phyloP scores from a whole-genome alignment of 2,113 vertebrate species.

The Coryphaenoides rupestris region DNA sequence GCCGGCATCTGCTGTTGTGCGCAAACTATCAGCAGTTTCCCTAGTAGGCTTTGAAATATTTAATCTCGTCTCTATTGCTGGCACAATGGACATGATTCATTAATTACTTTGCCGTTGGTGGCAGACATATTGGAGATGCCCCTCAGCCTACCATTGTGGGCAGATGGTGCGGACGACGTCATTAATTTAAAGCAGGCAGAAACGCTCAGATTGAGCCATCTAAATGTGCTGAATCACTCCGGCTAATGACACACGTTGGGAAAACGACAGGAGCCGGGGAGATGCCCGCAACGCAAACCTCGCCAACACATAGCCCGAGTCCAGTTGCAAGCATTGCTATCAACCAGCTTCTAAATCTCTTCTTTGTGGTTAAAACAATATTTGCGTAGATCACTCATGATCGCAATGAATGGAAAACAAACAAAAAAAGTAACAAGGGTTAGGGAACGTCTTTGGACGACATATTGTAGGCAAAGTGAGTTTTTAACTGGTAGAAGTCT shows the following conservation, averaged over 20 bases:
- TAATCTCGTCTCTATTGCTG: slow-evolving; percentile 95
- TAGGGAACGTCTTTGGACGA: slow-evolving; percentile 3
- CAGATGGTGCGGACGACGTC: slow-evolving; percentile 95
- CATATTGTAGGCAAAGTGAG: slow-evolving; percentile 7
- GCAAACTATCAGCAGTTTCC: slow-evolving; percentile 89
- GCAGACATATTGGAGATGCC: slow-evolving; percentile 96
- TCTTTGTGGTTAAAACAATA: neutral
- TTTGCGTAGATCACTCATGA: neutral
- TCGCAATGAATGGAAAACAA: too few relatives aligned
- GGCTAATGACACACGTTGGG: slow-evolving; percentile 26
- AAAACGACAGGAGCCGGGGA: neutral
- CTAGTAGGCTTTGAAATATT: slow-evolving; percentile 96
- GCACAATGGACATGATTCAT: slow-evolving; percentile 96
- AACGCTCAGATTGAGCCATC: slow-evolving; percentile 91
- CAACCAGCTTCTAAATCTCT: neutral
- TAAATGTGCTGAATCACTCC: slow-evolving; percentile 91
- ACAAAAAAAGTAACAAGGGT: neutral
- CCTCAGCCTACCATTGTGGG: slow-evolving; percentile 78
- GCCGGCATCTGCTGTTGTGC: slow-evolving; percentile 53
- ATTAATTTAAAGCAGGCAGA: slow-evolving; percentile 95
- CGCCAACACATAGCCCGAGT: neutral
- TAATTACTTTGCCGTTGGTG: slow-evolving; percentile 97
- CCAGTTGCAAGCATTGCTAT: neutral
- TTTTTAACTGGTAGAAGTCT: slow-evolving; percentile 14
- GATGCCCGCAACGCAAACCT: neutral